Conservation (phyloP, 2,888 invertebrate species). For the Pantelozetes paolii region DNA sequence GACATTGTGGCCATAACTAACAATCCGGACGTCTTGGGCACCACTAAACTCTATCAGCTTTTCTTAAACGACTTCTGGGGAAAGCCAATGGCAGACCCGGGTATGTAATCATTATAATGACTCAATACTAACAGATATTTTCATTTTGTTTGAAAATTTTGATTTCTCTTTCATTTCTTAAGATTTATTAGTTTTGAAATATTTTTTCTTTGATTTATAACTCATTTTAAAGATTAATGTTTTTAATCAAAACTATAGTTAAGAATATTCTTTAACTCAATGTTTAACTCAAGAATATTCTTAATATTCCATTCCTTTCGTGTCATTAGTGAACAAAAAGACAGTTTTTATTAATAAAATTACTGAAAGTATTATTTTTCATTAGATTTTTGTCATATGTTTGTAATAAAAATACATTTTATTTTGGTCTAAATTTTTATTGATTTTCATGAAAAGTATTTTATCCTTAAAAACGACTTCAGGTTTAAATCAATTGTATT, state of each 20-base stretch:
- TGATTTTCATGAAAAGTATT: too few relatives aligned
- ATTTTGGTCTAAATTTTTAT: too few relatives aligned
- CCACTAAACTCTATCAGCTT: slow-evolving; percentile 61
- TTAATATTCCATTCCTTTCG: too few relatives aligned
- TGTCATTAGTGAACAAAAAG: too few relatives aligned
- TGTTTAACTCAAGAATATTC: too few relatives aligned
- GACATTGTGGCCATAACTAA: slow-evolving; percentile 77
- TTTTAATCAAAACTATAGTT: neutral
- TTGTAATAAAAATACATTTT: too few relatives aligned
- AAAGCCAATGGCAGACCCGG: slow-evolving; percentile 73
- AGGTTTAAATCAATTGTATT: too few relatives aligned
- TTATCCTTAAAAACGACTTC: too few relatives aligned
- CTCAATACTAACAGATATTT: neutral
- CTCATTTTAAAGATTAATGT: neutral
- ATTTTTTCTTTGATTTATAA: neutral
- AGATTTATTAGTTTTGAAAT: neutral
- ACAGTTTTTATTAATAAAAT: too few relatives aligned
- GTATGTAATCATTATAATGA: slow-evolving; percentile 55
- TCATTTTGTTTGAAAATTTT: neutral
- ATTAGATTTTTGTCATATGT: too few relatives aligned
- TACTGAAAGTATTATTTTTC: too few relatives aligned
- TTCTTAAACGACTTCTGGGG: slow-evolving; percentile 84
- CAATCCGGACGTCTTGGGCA: slow-evolving; percentile 73
- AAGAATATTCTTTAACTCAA: neutral
- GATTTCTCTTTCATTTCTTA: neutral